phyloP scores from a whole-genome alignment of 2,797 vertebrate genomes.

The Craterocephalus amniculus region DNA sequence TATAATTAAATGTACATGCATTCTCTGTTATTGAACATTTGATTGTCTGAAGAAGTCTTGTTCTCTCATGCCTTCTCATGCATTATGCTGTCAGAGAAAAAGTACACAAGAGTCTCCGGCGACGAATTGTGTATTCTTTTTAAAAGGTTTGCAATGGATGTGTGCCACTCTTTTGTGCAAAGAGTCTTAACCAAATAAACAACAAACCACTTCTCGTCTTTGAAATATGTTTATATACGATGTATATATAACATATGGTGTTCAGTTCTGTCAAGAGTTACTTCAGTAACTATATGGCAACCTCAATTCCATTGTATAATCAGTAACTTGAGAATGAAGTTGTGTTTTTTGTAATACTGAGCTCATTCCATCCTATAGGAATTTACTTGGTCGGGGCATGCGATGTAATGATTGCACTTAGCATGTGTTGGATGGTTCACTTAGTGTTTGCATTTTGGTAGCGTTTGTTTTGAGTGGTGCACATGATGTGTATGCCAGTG shows the following conservation, averaged over 20 bases:
- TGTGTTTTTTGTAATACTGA: slow-evolving; percentile 61
- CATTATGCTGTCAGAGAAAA: slow-evolving; percentile 78
- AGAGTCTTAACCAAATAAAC: slow-evolving; percentile 65
- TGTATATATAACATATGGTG: slow-evolving; percentile 82
- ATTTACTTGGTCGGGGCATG: slow-evolving; percentile 88
- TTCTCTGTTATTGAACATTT: slow-evolving; percentile 34
- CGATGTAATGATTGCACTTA: slow-evolving; percentile 89
- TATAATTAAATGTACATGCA: slow-evolving; percentile 59
- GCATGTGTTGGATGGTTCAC: slow-evolving; percentile 95
- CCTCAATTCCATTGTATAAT: slow-evolving; percentile 87
- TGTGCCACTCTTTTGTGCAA: slow-evolving; percentile 74
- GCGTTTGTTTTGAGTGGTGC: slow-evolving; percentile 88
- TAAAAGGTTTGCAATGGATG: slow-evolving; percentile 89
- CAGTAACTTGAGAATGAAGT: slow-evolving; percentile 76
- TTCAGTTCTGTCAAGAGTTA: slow-evolving; percentile 68
- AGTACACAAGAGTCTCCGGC: slow-evolving; percentile 83
- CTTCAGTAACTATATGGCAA: slow-evolving; percentile 70
- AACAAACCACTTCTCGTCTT: slow-evolving; percentile 53
- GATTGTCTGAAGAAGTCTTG: not conserved
- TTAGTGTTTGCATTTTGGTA: slow-evolving; percentile 91
- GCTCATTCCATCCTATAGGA: slow-evolving; percentile 69
- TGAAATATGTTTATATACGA: slow-evolving; percentile 83
- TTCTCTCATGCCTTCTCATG: slow-evolving; percentile 43
- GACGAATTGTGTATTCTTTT: slow-evolving; percentile 89
- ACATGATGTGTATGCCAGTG: slow-evolving; percentile 89